Evolutionary conservation across 1,140 invertebrate species (phyloP).

Genomic region (Pachypsylla venusta): DNA sequence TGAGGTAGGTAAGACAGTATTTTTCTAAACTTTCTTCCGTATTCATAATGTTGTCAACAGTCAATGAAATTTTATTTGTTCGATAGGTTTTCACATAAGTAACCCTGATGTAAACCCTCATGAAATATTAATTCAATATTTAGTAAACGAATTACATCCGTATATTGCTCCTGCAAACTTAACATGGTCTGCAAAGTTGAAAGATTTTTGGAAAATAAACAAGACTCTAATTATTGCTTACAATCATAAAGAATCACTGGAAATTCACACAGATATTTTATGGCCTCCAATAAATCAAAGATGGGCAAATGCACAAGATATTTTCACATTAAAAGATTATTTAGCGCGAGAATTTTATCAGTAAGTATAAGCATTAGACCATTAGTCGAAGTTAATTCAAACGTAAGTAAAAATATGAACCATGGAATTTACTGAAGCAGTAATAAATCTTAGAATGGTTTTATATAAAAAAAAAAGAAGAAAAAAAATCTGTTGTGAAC

Average conservation of each 20-base stretch:
- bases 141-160: neutral
- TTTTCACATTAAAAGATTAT: slow-evolving; percentile 34
- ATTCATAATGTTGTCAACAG: too few species aligned
- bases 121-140: neutral
- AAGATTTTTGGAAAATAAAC: slow-evolving; percentile 35
- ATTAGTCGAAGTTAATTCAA: too few species aligned
- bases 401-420: too few species aligned
- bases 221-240: slow-evolving; percentile 43
- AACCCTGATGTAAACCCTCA: neutral
- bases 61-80: neutral
- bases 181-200: slow-evolving; percentile 33
- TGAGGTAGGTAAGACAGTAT: too few species aligned
- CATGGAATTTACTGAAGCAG: too few species aligned
- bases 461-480: too few species aligned
- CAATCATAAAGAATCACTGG: slow-evolving; percentile 31
- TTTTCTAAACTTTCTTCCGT: too few species aligned
- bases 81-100: neutral
- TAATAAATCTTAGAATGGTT: too few species aligned
- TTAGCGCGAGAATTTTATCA: slow-evolving; percentile 25
- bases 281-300: slow-evolving; percentile 38
- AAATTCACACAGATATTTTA: slow-evolving; percentile 22
- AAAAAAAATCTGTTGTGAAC: too few species aligned
- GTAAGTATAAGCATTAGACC: too few species aligned
- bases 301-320: slow-evolving; percentile 41
- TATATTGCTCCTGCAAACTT: slow-evolving; percentile 32